Base-by-base conservation (phyloP, 1,140 invertebrate species). In the Metopolophium dirhodum region DNA sequence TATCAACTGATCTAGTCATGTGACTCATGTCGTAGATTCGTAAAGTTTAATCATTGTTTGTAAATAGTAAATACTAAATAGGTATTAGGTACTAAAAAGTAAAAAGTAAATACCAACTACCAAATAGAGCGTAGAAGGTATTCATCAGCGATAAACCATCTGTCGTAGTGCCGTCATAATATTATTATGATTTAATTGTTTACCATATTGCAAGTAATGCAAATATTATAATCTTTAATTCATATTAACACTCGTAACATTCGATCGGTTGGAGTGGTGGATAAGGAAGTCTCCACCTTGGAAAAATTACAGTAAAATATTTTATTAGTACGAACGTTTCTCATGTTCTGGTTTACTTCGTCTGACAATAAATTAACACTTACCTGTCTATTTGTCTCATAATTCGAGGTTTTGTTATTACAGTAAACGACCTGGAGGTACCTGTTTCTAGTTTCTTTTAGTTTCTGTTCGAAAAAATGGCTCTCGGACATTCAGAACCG, bases 381-480 rank as follows among this genome's bases (percentile, higher is more conserved):
- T n/a, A 18, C 14, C 6, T n/a, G n/a, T 77, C 61, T n/a, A n/a
- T 77, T 6, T 77, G 30, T 35, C 20, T 54, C 20, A 20, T 54
- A 22, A 22, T 18, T n/a, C 14, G 22, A 54, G 51, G 22, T 54
- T n/a, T 68, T 2, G 11, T 68, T 35, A n/a, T 77, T 77, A n/a
- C n/a, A 77, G 61, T n/a, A 8, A 68, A 68, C 30, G 4, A n/a
- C n/a, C n/a, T 18, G 14, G 30, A 18, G 61, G 61, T 68, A 6
- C 4, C 14, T 7, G 61, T 77, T 77, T 18, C 30, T 61, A 61
- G 30, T 61, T 30, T 9, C 30, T 30, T 61, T 30, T 30, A 61
- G n/a, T 77, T n/a, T 35, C 6, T 18, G 61, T 77, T 4, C n/a
- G 30, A 49, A 86, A 90, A 61, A 90, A 93, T 93, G 91, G 91